Evolutionary conservation across 2,888 invertebrate species (phyloP), one percentile per base, ranked within the genome.

Genomic region (Aleiodes testaceus): DNA sequence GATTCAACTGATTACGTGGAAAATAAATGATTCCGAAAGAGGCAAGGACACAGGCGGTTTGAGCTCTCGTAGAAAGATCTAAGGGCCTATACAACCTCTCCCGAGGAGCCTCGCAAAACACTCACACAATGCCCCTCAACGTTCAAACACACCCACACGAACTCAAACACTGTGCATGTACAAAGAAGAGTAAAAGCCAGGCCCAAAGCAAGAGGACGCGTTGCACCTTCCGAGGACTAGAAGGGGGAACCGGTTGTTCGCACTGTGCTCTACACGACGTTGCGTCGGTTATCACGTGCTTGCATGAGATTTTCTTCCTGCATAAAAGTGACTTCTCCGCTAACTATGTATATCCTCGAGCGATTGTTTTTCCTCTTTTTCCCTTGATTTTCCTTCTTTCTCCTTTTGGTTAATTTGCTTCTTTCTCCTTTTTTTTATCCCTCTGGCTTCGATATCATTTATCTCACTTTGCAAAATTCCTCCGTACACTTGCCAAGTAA

Each of bases 171-270:
- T 36, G 36, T 36, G 7, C 9, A 9, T 36, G 36, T 36, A 36
- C 11, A 36, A 36, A 36, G 22, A 20, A 3, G 16, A 18, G 52
- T 18, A 52, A 55, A n/a, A 55, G 12, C n/a, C 47, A 47, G 20
- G 53, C 18, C 18, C 26, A 68, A 16, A 50, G 63, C 18, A 66
- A 36, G 42, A 26, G 52, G 49, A 66, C 45, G 36, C 36, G 63
- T 71, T 65, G 55, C 55, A 71, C 49, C 66, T 66, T 70, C 44
- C 50, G 61, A 26, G 44, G 49, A 61, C 61, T 66, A 67, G 20
- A 67, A 36, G 36, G 55, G 64, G 44, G 53, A 72, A 72, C 72
- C 67, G 72, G 72, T 72, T 72, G 72, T 72, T 68, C 67, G 45
- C 72, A 63, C 63, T 67, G 67, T 68, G 36, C 67, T 53, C 72